Percentiles rank a stretch among this genome's conserved stretches.
These are phyloP conservation scores for Cyclina sinensis DNA, from an alignment of 1,140 invertebrate genomes.

Conservation along the genomic window DNA sequence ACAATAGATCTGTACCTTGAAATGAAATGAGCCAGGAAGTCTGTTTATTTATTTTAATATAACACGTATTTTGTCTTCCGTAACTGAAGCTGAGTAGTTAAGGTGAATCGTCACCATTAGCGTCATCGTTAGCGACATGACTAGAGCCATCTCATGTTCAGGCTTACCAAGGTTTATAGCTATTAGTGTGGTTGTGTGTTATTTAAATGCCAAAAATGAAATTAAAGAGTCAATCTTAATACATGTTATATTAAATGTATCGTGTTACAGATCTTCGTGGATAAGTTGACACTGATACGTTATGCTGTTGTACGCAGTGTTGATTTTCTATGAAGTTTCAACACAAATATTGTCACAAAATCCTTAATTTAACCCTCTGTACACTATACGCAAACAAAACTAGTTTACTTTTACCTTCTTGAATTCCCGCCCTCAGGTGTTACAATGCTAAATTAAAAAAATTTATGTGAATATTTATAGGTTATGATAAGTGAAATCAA, in stretches of 20 bases:
- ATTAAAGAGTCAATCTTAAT: constrained; percentile 14
- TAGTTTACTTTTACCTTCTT: not conserved
- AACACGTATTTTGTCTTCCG: no score
- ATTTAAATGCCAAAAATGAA: constrained; percentile 20
- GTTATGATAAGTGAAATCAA: no score
- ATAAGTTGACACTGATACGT: constrained; percentile 3
- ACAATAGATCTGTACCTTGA: no score
- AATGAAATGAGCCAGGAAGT: no score
- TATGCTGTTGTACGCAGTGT: constrained; percentile 1
- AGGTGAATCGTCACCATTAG: no score
- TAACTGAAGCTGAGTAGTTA: no score
- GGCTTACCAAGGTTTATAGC: not conserved
- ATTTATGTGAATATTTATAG: not conserved
- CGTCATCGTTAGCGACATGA: no score
- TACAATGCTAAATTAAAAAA: constrained; percentile 1
- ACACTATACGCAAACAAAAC: not conserved
- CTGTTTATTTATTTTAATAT: no score
- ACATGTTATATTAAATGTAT: constrained; percentile 3
- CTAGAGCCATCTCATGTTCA: no score
- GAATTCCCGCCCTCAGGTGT: not conserved
- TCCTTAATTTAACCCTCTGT: constrained; percentile 17
- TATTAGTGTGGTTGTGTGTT: not conserved
- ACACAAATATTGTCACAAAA: constrained; percentile 33
- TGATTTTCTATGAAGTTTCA: constrained; percentile 23
- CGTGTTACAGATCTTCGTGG: not conserved